Percentiles rank a stretch among this genome's conserved stretches.
phyloP scores from a whole-genome alignment of 2,888 invertebrate species.

The Sycophila texana region DNA sequence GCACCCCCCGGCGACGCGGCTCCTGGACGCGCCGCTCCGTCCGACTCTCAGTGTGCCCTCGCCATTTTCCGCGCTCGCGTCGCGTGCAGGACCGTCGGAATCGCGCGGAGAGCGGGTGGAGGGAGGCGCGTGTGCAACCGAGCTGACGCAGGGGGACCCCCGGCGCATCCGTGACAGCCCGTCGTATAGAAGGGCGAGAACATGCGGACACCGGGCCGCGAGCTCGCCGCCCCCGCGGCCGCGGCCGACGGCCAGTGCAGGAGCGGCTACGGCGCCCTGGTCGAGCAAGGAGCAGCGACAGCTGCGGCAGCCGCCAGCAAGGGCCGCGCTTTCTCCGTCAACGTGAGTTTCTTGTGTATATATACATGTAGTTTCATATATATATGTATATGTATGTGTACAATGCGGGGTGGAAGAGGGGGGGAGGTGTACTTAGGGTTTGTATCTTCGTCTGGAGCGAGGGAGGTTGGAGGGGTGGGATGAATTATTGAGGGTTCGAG shows the following conservation, averaged over 20 bases:
- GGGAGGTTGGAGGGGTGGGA: too few species aligned
- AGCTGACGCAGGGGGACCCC: too few species aligned
- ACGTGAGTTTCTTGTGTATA: constrained; percentile 45
- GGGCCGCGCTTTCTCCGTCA: constrained; percentile 7
- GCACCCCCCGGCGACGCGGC: background rate
- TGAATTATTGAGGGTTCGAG: too few species aligned
- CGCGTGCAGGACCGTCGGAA: background rate
- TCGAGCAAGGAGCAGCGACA: background rate
- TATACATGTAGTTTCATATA: too few species aligned
- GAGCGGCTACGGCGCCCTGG: constrained; percentile 23
- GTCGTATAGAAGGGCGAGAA: background rate
- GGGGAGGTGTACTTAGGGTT: too few species aligned
- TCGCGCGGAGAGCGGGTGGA: background rate
- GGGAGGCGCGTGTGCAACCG: background rate
- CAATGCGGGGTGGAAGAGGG: too few species aligned
- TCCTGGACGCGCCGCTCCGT: background rate
- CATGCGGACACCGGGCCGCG: constrained; percentile 16
- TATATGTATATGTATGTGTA: too few species aligned
- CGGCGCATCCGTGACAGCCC: background rate
- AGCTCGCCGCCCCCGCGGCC: background rate
- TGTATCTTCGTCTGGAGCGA: too few species aligned
- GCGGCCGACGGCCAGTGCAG: constrained; percentile 19
- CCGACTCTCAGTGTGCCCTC: constrained; percentile 26
- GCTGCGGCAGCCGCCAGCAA: background rate
- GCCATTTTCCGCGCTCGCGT: constrained; percentile 37